These are phyloP conservation scores for Morelia viridis DNA, from an alignment of 2,797 vertebrate genomes.

Conservation along the genomic window DNA sequence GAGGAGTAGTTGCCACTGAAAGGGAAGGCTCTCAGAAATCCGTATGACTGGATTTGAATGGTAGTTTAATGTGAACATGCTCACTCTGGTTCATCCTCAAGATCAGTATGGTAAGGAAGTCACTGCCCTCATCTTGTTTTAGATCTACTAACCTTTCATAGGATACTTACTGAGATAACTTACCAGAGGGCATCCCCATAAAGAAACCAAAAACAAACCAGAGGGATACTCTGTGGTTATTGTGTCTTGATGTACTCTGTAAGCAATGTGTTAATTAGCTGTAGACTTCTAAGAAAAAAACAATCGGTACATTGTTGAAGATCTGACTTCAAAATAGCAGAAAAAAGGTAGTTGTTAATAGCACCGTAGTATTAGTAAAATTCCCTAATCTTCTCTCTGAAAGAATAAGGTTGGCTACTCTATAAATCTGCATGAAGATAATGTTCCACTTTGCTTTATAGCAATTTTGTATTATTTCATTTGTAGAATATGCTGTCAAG, in stretches of 20 bases:
- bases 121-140: neutral
- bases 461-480: constrained; percentile 72
- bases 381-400: constrained; percentile 38
- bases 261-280: neutral
- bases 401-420: constrained; percentile 50
- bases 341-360: constrained; percentile 47
- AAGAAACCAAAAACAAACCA: neutral
- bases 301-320: constrained; percentile 10
- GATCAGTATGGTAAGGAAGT: neutral
- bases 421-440: constrained; percentile 59
- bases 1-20: neutral
- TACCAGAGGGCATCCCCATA: neutral
- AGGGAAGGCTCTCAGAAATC: neutral
- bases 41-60: neutral
- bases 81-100: neutral
- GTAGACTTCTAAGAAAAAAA: constrained; percentile 11
- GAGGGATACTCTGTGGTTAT: neutral
- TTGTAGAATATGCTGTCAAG: constrained; percentile 67
- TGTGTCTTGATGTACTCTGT: neutral
- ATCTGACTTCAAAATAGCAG: constrained; percentile 37
- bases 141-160: neutral
- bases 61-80: neutral
- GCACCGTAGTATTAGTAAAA: constrained; percentile 47
- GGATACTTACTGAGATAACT: neutral
- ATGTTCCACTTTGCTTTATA: constrained; percentile 59